Percentiles rank a stretch among this genome's conserved stretches.
Conservation (phyloP, 1,140 invertebrate genomes). For the Drosophila willistoni region DNA sequence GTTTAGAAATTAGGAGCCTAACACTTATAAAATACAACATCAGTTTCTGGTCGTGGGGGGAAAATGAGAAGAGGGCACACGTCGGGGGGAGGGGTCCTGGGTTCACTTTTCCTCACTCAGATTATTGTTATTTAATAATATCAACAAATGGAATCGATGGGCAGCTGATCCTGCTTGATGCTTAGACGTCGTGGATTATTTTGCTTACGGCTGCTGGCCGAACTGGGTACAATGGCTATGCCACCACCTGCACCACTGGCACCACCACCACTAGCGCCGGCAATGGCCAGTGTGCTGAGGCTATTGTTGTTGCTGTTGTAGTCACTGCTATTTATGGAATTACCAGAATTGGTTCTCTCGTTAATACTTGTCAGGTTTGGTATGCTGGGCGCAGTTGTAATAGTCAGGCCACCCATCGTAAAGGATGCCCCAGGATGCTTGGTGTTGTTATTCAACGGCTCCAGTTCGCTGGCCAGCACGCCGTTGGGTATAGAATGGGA, state of each 20-base stretch:
- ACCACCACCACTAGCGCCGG: conserved; percentile 8
- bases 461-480: conserved; percentile 72
- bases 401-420: conserved; percentile 74
- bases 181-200: conserved; percentile 73
- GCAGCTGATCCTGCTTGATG: conserved; percentile 82
- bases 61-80: not conserved
- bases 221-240: conserved; percentile 37
- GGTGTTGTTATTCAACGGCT: conserved; percentile 73
- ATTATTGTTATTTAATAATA: conserved; percentile 49
- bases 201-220: conserved; percentile 43
- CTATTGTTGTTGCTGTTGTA: conserved; percentile 71
- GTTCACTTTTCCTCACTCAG: conserved; percentile 22
- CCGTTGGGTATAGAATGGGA: conserved; percentile 82
- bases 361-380: conserved; percentile 83
- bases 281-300: conserved; percentile 50
- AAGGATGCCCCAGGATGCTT: conserved; percentile 65
- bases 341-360: conserved; percentile 80
- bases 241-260: conserved; percentile 30
- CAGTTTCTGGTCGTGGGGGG: conserved; percentile 20
- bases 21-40: conserved; percentile 67
- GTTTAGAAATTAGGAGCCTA: conserved; percentile 62
- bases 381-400: conserved; percentile 76
- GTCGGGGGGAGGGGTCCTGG: not conserved
- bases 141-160: conserved; percentile 82
- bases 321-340: conserved; percentile 79